A percentile compares a stretch with the other conserved stretches of the same genome.
phyloP scores from a whole-genome alignment of 2,113 vertebrate genomes.

The Nyctereutes procyonoides region DNA sequence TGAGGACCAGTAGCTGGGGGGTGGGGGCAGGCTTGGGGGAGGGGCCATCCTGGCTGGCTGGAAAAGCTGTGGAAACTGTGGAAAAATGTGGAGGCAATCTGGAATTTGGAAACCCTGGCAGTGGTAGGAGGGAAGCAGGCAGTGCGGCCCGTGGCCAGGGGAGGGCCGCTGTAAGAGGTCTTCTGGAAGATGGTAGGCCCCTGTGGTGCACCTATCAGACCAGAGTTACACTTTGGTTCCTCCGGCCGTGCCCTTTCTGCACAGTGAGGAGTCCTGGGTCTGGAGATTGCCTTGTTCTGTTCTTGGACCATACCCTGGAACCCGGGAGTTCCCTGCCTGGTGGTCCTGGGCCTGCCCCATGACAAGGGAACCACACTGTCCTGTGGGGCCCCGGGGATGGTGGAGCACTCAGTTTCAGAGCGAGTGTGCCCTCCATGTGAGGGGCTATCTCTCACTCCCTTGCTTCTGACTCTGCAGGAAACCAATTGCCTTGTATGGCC shows the following conservation, averaged over 20 bases:
- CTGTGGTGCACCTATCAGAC: neutral
- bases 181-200: neutral
- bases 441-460: neutral
- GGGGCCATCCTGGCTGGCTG: neutral
- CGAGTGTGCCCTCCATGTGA: neutral
- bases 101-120: neutral
- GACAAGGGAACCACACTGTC: neutral
- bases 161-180: neutral
- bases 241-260: neutral
- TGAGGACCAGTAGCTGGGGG: neutral
- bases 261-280: neutral
- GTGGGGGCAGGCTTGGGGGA: neutral
- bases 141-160: accelerated
- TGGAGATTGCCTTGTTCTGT: neutral
- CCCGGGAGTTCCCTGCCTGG: neutral
- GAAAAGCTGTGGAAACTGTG: neutral
- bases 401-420: neutral
- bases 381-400: neutral
- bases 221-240: neutral
- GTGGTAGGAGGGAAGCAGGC: neutral
- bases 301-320: neutral
- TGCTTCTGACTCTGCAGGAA: neutral
- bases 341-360: neutral
- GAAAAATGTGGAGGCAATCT: neutral
- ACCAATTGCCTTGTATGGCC: neutral